These are phyloP conservation scores for Sinopyrophorus schimmeli DNA, from an alignment of 2,888 invertebrate genomes.

Conservation along the genomic window DNA sequence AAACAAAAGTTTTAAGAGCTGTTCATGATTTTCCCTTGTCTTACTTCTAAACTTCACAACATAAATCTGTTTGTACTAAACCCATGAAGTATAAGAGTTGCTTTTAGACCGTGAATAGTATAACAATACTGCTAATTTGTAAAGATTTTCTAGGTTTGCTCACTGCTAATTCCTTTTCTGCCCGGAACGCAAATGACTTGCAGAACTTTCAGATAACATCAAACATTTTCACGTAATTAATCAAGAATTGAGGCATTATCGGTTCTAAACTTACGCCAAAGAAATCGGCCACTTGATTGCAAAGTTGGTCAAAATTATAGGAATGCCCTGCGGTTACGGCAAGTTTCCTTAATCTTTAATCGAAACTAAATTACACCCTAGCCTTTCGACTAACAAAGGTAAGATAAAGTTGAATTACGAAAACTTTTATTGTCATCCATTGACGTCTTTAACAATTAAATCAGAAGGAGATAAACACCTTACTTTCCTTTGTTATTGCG, in stretches of 20 bases:
- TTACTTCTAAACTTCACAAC: constrained; percentile 27
- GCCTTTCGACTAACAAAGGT: constrained; percentile 19
- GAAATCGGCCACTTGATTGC: constrained; percentile 30
- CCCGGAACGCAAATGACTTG: constrained; percentile 16
- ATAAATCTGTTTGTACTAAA: constrained; percentile 28
- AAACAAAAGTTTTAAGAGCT: constrained; percentile 38
- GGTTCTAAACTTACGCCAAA: constrained; percentile 17
- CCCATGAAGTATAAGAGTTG: constrained; percentile 16
- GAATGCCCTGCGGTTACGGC: constrained; percentile 31
- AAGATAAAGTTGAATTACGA: constrained; percentile 23
- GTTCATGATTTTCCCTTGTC: constrained; percentile 34
- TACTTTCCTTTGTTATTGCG: no score
- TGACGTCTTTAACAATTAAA: constrained; percentile 6
- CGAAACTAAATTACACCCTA: constrained; percentile 26
- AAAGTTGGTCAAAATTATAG: constrained; percentile 35
- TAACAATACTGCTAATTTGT: constrained; percentile 10
- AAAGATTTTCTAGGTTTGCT: neutral
- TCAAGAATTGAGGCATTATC: constrained; percentile 26
- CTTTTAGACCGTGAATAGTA: constrained; percentile 15
- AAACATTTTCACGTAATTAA: constrained; percentile 27
- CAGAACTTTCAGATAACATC: constrained; percentile 16
- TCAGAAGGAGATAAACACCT: neutral
- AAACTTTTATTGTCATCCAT: constrained; percentile 21
- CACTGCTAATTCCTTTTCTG: constrained; percentile 11
- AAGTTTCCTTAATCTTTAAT: constrained; percentile 29